Percentiles rank a stretch among this genome's conserved stretches.
Evolutionary conservation across 2,797 vertebrate genomes (phyloP).

Genomic region (Manis crassicaudata): DNA sequence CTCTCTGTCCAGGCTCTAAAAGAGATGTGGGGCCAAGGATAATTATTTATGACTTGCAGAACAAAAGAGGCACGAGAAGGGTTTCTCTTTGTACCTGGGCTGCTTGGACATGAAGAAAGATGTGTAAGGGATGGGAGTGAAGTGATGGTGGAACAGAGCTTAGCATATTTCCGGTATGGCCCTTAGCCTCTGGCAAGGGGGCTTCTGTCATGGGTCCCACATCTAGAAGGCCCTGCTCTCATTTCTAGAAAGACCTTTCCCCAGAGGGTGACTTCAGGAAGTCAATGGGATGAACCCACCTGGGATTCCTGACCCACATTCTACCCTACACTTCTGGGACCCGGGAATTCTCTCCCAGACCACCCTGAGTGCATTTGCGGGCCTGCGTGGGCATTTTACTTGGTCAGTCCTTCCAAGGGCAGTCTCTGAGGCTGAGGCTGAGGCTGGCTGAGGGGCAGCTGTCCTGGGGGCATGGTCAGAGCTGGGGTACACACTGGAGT

Average conservation of each 20-base stretch:
- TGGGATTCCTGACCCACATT: background rate
- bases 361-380: background rate
- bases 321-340: background rate
- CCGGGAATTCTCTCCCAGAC: background rate
- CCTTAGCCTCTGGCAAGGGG: background rate
- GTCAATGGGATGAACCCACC: background rate
- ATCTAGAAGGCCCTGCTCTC: background rate
- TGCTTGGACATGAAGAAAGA: background rate
- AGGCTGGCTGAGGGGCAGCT: background rate
- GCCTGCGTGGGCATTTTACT: background rate
- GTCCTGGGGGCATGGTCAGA: background rate
- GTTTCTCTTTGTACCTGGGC: background rate
- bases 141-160: background rate
- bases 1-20: background rate
- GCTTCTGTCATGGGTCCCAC: background rate
- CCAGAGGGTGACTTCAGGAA: background rate
- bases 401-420: background rate
- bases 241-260: background rate
- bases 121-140: background rate
- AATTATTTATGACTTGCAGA: background rate
- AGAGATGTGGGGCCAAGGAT: background rate
- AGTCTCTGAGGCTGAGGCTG: background rate
- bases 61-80: background rate
- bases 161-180: background rate
- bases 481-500: fast-evolving